Evolutionary conservation across 2,113 vertebrate genomes (phyloP), one percentile per base, ranked within the genome.

Genomic region (Lathamus discolor): DNA sequence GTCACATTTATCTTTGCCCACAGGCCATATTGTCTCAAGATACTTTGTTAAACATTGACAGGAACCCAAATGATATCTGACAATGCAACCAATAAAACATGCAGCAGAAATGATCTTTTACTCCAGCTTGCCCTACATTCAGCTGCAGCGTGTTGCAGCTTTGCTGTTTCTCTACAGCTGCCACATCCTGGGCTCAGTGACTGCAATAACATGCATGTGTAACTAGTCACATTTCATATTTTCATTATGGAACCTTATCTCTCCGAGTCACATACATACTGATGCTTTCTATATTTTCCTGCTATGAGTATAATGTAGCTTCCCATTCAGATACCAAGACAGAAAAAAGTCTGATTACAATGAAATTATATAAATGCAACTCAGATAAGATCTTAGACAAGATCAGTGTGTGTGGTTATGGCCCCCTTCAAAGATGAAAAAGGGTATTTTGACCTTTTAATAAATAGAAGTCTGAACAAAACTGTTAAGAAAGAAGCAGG

Each of bases 21-120:
- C 66, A 79, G 86, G 86, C 94, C 74, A 84, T 84, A 78, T 70
- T 25, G 69, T 92, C 81, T 68, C 39, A 54, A 55, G 66, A 64
- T 84, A 89, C 61, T 84, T 86, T 68, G 29, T 20, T 84, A 61
- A 19, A 27, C 31, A 89, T 63, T 91, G 93, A 95, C 86, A 93
- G 89, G 74, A 93, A 89, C 52, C 41, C 77, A 92, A 95, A 95
- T n/a, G 14, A 44, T 79, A 57, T 64, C 64, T 93, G 96, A 94
- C 91, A 95, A 16, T 16, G n/a, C 66, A 93, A 87, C 39, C 81
- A 69, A 61, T 70, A 91, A 81, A 81, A 84, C 31, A 70, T 22
- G 17, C 43, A 83, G 48, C 35, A 90, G 48, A 69, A 90, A 66
- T 8, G 5, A 57, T 46, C 68, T 24, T 19, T 67, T 91, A 70